Evolutionary conservation across 2,888 invertebrate species (phyloP).

Genomic region (Selenia dentaria): DNA sequence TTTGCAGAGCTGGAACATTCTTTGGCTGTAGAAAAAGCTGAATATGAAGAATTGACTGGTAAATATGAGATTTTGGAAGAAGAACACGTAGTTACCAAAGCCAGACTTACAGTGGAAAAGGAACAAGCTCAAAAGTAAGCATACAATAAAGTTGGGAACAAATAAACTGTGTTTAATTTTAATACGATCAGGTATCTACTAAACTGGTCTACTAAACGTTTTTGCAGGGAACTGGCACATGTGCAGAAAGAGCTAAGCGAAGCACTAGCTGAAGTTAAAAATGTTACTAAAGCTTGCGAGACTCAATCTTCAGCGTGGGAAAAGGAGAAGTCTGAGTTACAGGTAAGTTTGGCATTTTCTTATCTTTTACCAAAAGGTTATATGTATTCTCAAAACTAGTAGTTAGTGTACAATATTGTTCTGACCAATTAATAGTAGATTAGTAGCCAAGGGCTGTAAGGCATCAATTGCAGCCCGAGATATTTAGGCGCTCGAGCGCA

Average conservation of each 20-base stretch:
- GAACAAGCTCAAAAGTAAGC: slow-evolving; percentile 89
- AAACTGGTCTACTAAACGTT: background rate
- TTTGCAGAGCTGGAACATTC: slow-evolving; percentile 89
- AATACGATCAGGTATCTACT: background rate
- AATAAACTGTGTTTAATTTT: too few species aligned
- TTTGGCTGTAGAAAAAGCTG: slow-evolving; percentile 87
- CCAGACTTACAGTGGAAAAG: slow-evolving; percentile 92
- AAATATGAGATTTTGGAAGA: slow-evolving; percentile 94
- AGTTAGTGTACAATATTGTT: too few species aligned
- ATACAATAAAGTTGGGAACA: background rate
- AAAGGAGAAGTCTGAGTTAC: slow-evolving; percentile 88
- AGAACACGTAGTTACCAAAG: slow-evolving; percentile 93
- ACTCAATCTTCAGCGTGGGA: slow-evolving; percentile 88
- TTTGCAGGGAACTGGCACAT: slow-evolving; percentile 83
- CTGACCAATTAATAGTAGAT: too few species aligned
- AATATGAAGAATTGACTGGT: slow-evolving; percentile 91
- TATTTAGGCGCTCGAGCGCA: too few species aligned
- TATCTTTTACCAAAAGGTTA: too few species aligned
- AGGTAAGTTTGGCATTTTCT: slow-evolving; percentile 77
- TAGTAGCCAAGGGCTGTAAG: too few species aligned
- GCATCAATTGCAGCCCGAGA: too few species aligned
- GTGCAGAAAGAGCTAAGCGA: slow-evolving; percentile 86
- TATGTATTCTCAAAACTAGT: too few species aligned
- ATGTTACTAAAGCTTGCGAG: slow-evolving; percentile 86
- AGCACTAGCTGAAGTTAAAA: slow-evolving; percentile 86